phyloP scores from a whole-genome alignment of 2,888 invertebrate species.

The Gandaritis pyraliata region DNA sequence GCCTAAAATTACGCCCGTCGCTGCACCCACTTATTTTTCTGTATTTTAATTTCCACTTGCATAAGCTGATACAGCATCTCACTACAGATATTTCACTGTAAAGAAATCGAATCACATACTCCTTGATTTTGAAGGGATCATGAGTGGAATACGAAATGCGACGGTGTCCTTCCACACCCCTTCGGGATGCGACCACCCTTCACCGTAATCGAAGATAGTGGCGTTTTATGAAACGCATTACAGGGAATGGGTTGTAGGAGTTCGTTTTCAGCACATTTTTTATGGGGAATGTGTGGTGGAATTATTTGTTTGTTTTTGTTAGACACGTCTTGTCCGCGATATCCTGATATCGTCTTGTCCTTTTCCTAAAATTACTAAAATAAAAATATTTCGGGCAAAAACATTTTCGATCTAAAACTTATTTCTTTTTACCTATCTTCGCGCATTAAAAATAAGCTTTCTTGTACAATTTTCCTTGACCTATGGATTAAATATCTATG shows the following conservation, averaged over 20 bases:
- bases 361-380: too few species aligned
- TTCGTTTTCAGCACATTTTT: conserved; percentile 30
- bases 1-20: too few species aligned
- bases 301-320: conserved; percentile 20
- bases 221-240: conserved; percentile 44
- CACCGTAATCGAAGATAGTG: conserved; percentile 52
- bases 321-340: not conserved
- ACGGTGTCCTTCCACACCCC: conserved; percentile 45
- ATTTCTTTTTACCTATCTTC: too few species aligned
- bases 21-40: too few species aligned
- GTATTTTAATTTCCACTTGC: not conserved
- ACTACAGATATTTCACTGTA: conserved; percentile 55
- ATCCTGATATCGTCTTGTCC: too few species aligned
- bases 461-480: too few species aligned
- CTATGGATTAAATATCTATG: too few species aligned
- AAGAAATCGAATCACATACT: conserved; percentile 84
- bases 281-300: conserved; percentile 10
- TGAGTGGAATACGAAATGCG: conserved; percentile 72
- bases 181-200: conserved; percentile 49
- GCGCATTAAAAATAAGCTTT: too few species aligned
- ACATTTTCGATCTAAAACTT: too few species aligned
- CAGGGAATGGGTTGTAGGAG: conserved; percentile 36
- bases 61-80: conserved; percentile 51
- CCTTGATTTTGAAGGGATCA: conserved; percentile 80
- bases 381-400: too few species aligned